A percentile compares a stretch with the other conserved stretches of the same genome.
phyloP scores from a whole-genome alignment of 2,888 invertebrate genomes.

The Pelosia muscerda region DNA sequence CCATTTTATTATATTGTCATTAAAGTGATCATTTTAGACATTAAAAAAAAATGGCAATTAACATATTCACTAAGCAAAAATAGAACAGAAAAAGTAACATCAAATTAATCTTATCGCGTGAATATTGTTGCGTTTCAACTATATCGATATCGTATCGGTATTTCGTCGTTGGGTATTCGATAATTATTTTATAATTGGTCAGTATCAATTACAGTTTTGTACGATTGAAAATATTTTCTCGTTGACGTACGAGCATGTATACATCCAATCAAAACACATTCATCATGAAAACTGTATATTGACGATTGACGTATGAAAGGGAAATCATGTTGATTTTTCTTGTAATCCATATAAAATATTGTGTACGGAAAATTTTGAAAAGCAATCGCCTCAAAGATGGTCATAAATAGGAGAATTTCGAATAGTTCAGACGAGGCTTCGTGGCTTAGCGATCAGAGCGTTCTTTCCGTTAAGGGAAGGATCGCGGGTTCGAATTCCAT shows the following conservation, averaged over 20 bases:
- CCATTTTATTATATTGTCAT: too few relatives aligned
- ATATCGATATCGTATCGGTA: slow-evolving; percentile 34
- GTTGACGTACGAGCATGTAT: slow-evolving; percentile 42
- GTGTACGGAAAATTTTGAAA: too few relatives aligned
- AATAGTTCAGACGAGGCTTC: too few relatives aligned
- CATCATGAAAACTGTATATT: slow-evolving; percentile 50
- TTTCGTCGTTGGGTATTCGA: slow-evolving; percentile 10
- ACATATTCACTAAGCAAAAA: too few relatives aligned
- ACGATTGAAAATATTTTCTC: slow-evolving; percentile 32
- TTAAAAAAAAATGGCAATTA: too few relatives aligned
- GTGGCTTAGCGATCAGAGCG: too few relatives aligned
- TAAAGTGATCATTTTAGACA: too few relatives aligned
- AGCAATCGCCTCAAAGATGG: too few relatives aligned
- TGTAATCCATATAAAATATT: slow-evolving; percentile 2
- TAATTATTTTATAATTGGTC: slow-evolving; percentile 19
- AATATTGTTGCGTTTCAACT: slow-evolving; percentile 31
- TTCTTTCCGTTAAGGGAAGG: too few relatives aligned
- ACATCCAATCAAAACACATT: slow-evolving; percentile 60
- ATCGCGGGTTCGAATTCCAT: too few relatives aligned
- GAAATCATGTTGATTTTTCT: slow-evolving; percentile 49
- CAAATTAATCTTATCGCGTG: background rate
- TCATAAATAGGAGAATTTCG: too few relatives aligned
- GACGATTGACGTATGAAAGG: slow-evolving; percentile 56
- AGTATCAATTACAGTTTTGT: slow-evolving; percentile 48
- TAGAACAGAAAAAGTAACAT: background rate